Evolutionary conservation across 2,113 vertebrate species (phyloP).

Genomic region (Chrysemys picta): DNA sequence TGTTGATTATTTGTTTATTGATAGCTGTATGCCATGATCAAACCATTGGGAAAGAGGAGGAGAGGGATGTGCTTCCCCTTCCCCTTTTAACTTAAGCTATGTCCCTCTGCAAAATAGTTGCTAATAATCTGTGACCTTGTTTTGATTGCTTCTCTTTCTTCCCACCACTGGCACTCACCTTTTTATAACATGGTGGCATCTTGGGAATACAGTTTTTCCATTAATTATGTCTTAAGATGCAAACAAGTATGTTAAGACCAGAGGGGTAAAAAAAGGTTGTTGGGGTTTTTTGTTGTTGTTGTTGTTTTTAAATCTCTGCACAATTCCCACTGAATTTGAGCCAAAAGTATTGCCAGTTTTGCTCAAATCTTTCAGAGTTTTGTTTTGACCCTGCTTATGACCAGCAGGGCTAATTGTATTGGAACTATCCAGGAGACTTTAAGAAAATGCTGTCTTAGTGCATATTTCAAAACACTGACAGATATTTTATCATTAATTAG

Average conservation of each 20-base stretch:
- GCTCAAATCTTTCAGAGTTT: conserved; percentile 49
- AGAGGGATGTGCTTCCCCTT: not conserved
- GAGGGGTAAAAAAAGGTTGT: conserved; percentile 5
- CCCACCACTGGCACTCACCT: not conserved
- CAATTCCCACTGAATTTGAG: conserved; percentile 65
- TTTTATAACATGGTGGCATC: conserved; percentile 30
- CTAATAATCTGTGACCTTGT: not conserved
- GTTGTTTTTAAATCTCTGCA: not conserved
- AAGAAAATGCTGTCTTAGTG: conserved; percentile 78
- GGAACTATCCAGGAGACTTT: conserved; percentile 72
- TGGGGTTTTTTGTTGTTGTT: not conserved
- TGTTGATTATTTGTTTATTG: conserved; percentile 53
- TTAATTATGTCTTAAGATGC: conserved; percentile 41
- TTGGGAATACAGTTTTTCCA: conserved; percentile 37
- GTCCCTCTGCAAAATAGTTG: not conserved
- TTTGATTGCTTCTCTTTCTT: conserved; percentile 3
- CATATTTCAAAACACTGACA: conserved; percentile 82
- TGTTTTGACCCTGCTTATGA: conserved; percentile 71
- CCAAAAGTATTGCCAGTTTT: conserved; percentile 76
- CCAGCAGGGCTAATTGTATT: conserved; percentile 68
- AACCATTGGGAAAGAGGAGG: conserved; percentile 20
- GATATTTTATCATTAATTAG: conserved; percentile 86
- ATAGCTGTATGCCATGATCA: conserved; percentile 33
- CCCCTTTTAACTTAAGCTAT: not conserved
- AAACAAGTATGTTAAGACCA: conserved; percentile 57